Percentiles rank a stretch among this genome's conserved stretches.
phyloP scores from a whole-genome alignment of 2,113 vertebrate species.

The Neodon shergylaensis region DNA sequence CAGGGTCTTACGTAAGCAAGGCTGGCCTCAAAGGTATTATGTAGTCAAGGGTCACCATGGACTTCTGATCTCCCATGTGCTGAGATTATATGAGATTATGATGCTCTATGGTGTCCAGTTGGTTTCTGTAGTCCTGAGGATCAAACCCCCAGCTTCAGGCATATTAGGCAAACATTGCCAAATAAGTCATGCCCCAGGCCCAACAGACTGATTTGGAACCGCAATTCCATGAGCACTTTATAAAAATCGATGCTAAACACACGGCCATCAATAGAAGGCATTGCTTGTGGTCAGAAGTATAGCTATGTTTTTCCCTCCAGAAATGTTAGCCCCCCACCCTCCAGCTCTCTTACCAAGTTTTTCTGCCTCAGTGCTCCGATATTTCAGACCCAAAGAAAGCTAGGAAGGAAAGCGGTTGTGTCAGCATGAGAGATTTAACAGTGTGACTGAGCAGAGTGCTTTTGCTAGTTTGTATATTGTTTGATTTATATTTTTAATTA shows the following conservation, averaged over 20 bases:
- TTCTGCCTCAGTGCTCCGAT: not conserved
- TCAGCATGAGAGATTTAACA: not conserved
- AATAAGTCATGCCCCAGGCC: not conserved
- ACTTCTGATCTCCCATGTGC: not conserved
- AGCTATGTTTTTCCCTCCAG: conserved; percentile 44
- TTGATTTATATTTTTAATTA: conserved; percentile 28
- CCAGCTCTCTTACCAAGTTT: conserved; percentile 28
- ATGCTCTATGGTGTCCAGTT: not conserved
- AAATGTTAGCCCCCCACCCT: conserved; percentile 3
- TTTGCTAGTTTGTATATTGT: conserved; percentile 1
- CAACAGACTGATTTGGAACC: not conserved
- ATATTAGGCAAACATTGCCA: not conserved
- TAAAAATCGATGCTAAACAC: conserved; percentile 61
- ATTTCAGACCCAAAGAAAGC: conserved; percentile 56
- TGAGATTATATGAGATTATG: not conserved
- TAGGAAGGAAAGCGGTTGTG: not conserved
- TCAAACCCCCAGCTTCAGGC: too few relatives aligned
- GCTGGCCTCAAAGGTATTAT: not conserved
- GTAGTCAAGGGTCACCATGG: not conserved
- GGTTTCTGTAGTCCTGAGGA: not conserved
- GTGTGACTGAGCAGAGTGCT: not conserved
- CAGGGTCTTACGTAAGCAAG: not conserved
- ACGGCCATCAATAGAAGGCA: conserved; percentile 53
- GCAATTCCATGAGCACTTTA: not conserved
- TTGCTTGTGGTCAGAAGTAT: not conserved